Percentiles rank a stretch among this genome's conserved stretches.
These are phyloP conservation scores for Dipus sagitta DNA, from an alignment of 2,797 vertebrate genomes.

Conservation along the genomic window DNA sequence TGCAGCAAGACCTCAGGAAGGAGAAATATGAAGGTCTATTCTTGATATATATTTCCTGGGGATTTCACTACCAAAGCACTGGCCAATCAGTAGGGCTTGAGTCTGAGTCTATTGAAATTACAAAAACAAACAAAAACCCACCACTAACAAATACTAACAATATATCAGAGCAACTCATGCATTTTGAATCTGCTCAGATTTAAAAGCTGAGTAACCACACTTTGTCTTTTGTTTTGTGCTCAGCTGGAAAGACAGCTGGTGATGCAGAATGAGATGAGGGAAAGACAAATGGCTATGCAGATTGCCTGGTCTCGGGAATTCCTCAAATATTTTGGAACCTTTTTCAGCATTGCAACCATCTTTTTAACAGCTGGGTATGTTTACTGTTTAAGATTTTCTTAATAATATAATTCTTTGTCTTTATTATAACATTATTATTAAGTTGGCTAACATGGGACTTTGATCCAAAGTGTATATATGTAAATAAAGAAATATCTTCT, in stretches of 20 bases:
- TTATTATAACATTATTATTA: constrained; percentile 6
- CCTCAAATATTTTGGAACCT: constrained; percentile 93
- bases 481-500: constrained; percentile 29
- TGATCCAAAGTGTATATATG: background rate
- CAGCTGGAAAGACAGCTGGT: constrained; percentile 95
- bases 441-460: constrained; percentile 24
- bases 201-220: constrained; percentile 72
- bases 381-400: constrained; percentile 61
- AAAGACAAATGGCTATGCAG: constrained; percentile 95
- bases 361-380: constrained; percentile 91
- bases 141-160: too few species aligned
- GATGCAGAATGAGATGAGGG: constrained; percentile 95
- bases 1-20: background rate
- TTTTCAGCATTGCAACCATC: constrained; percentile 89
- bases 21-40: background rate
- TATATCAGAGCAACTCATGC: background rate
- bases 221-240: constrained; percentile 73
- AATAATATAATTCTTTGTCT: constrained; percentile 43
- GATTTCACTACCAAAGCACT: constrained; percentile 27
- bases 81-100: background rate
- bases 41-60: background rate
- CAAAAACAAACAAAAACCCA: background rate
- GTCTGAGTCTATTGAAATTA: constrained; percentile 19
- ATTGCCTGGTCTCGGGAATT: constrained; percentile 94
- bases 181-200: constrained; percentile 16